Conservation (phyloP, 2,113 vertebrate species). For the Illadopsis cleaveri region DNA sequence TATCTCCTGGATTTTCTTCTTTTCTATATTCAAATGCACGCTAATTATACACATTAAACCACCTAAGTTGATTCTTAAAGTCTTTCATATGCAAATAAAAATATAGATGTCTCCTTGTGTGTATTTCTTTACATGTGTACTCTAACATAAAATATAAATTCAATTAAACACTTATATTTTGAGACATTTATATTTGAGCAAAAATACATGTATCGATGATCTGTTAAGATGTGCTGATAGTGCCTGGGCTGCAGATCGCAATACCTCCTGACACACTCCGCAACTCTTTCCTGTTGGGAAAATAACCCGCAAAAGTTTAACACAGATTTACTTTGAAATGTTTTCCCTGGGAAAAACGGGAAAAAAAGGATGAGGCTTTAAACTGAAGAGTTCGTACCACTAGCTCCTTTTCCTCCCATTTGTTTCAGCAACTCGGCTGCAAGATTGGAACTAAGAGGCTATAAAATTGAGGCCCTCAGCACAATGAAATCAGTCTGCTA, state of each 20-base stretch:
- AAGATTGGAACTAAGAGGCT: conserved; percentile 58
- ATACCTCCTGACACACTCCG: conserved; percentile 11
- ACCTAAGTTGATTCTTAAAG: conserved; percentile 65
- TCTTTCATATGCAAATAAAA: conserved; percentile 75
- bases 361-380: background rate
- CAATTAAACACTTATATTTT: conserved; percentile 58
- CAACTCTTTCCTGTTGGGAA: conserved; percentile 36
- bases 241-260: background rate
- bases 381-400: background rate
- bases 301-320: conserved; percentile 62
- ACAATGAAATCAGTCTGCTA: conserved; percentile 75
- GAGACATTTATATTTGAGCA: conserved; percentile 41
- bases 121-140: conserved; percentile 59
- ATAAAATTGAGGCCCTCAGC: conserved; percentile 62
- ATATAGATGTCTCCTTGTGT: conserved; percentile 57
- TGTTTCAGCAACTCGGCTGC: conserved; percentile 52
- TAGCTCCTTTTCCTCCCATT: conserved; percentile 42
- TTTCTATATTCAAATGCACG: conserved; percentile 66
- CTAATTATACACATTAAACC: conserved; percentile 68
- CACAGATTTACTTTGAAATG: conserved; percentile 33
- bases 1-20: conserved; percentile 71
- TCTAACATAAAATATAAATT: conserved; percentile 68
- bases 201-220: conserved; percentile 13
- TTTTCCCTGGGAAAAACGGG: background rate
- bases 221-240: conserved; percentile 27